Conservation (phyloP, 30 jellyfish, hydroid and myxozoan species). For the Cassiopea andromeda region DNA sequence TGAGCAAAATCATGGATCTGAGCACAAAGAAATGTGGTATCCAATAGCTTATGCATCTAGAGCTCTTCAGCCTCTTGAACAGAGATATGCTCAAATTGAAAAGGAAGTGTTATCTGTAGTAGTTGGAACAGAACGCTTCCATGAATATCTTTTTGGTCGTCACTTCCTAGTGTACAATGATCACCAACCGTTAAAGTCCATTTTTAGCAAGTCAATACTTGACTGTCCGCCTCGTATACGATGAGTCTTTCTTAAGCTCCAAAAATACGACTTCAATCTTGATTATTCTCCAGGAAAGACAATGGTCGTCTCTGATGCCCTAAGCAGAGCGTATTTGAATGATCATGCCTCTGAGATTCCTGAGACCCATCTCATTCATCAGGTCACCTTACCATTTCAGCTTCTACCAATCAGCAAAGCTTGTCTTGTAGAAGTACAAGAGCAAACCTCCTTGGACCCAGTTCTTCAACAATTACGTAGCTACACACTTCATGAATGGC, state of each 20-base stretch:
- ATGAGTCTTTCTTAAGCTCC: conserved; percentile 22
- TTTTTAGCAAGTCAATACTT: conserved; percentile 19
- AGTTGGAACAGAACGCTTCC: neutral
- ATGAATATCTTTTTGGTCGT: neutral
- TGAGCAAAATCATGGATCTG: conserved; percentile 41
- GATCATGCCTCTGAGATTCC: neutral
- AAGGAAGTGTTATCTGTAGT: conserved; percentile 29
- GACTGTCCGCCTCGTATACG: conserved; percentile 1
- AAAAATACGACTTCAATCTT: conserved; percentile 18
- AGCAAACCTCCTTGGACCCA: neutral
- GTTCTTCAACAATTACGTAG: neutral
- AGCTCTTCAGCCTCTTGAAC: conserved; percentile 45
- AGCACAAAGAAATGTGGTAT: conserved; percentile 33
- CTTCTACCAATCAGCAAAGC: neutral
- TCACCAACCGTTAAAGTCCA: conserved; percentile 36
- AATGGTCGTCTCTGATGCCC: neutral
- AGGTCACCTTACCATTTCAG: neutral
- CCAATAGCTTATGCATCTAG: conserved; percentile 84
- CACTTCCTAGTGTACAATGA: conserved; percentile 7
- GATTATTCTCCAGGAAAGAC: neutral
- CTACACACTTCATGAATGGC: neutral
- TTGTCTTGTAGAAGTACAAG: neutral
- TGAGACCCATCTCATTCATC: neutral
- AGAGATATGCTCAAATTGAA: conserved; percentile 61
- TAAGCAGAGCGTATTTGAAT: neutral